A percentile compares a stretch with the other conserved stretches of the same genome.
phyloP scores from a whole-genome alignment of 2,888 invertebrate genomes.

The Arctia plantaginis region DNA sequence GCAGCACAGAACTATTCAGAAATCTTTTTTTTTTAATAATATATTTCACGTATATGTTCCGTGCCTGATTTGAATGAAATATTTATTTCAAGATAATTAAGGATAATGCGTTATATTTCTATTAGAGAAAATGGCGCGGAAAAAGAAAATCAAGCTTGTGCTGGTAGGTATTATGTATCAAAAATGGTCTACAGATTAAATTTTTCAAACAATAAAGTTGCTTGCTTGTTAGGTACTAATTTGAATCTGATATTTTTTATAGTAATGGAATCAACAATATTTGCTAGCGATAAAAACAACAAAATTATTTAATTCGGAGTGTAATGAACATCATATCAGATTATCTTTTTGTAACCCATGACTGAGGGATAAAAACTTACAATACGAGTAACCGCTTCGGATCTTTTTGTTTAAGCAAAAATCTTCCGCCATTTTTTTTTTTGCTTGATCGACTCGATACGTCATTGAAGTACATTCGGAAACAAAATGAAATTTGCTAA shows the following conservation, averaged over 20 bases:
- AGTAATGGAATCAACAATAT: neutral
- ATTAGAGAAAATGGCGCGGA: too few species aligned
- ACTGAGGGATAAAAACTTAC: constrained; percentile 20
- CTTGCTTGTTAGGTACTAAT: neutral
- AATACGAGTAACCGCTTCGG: constrained; percentile 37
- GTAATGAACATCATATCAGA: neutral
- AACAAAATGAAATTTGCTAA: too few species aligned
- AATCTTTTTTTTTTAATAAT: too few species aligned
- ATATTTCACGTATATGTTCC: too few species aligned
- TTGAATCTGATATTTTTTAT: neutral
- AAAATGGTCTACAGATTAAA: neutral
- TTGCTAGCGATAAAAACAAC: neutral
- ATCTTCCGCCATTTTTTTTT: constrained; percentile 46
- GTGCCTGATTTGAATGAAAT: too few species aligned
- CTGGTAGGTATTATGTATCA: neutral
- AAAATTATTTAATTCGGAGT: neutral
- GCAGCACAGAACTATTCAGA: neutral
- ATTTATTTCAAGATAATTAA: too few species aligned
- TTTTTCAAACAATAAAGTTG: neutral
- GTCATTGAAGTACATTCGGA: constrained; percentile 23
- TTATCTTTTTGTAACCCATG: neutral
- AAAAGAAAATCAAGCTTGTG: too few species aligned
- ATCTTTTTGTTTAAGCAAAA: constrained; percentile 57
- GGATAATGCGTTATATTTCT: too few species aligned
- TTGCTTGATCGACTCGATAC: constrained; percentile 28